Conservation (phyloP, 1,140 invertebrate genomes). For the Sitophilus oryzae region DNA sequence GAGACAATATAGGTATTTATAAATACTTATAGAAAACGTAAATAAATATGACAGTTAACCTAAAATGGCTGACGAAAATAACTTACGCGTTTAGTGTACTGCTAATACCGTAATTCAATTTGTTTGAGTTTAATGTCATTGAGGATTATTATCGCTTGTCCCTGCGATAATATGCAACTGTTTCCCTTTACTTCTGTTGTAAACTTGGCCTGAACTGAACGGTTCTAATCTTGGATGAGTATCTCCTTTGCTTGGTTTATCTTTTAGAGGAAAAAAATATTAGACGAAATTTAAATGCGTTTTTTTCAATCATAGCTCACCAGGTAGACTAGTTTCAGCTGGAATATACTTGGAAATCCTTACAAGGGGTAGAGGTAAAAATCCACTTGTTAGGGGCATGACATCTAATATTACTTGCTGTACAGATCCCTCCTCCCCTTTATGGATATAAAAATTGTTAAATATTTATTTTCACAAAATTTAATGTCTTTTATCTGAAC, state of each 20-base stretch:
- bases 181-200: conserved; percentile 79
- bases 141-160: conserved; percentile 24
- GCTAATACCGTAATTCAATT: neutral
- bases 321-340: conserved; percentile 52
- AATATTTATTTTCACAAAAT: neutral
- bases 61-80: too few species aligned
- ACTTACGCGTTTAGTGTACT: too few species aligned
- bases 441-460: neutral
- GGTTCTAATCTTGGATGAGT: conserved; percentile 68
- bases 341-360: conserved; percentile 88
- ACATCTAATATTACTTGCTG: conserved; percentile 76
- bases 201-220: conserved; percentile 81
- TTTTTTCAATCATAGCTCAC: conserved; percentile 22
- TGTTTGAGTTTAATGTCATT: neutral
- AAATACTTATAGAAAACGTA: too few species aligned
- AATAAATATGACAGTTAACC: too few species aligned
- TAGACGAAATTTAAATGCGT: conserved; percentile 1
- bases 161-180: conserved; percentile 74
- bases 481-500: conserved; percentile 7
- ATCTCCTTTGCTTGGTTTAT: conserved; percentile 43
- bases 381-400: conserved; percentile 84
- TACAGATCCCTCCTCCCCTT: conserved; percentile 52
- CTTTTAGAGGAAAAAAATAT: conserved; percentile 16
- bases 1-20: too few species aligned
- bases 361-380: conserved; percentile 79